Conservation (phyloP, 1,140 invertebrate genomes). For the Neoseiulus cucumeris region DNA sequence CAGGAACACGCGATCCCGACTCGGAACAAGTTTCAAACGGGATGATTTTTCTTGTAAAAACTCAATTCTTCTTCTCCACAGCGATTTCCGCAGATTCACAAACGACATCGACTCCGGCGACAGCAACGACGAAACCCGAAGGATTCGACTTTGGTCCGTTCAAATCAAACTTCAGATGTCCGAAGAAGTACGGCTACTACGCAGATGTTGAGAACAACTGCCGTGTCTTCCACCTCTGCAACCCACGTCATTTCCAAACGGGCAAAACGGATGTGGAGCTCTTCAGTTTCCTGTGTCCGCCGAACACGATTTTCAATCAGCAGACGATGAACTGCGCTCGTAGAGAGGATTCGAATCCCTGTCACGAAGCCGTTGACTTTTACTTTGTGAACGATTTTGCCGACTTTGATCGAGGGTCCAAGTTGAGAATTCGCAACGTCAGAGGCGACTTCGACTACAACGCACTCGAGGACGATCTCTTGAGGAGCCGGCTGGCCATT, state of each 20-base stretch:
- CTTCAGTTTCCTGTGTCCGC: conserved; percentile 21
- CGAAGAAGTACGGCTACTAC: conserved; percentile 16
- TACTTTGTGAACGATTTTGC: conserved; percentile 15
- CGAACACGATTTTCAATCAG: conserved; percentile 19
- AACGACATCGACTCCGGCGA: no score
- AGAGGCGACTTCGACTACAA: no score
- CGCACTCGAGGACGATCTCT: no score
- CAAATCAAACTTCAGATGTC: conserved; percentile 15
- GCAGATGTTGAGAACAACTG: conserved; percentile 15
- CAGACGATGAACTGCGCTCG: conserved; percentile 23
- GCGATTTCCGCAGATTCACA: no score
- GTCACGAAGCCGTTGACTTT: conserved; percentile 24
- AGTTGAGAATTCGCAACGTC: no score
- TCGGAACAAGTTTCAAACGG: no score
- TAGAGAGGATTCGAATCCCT: conserved; percentile 29
- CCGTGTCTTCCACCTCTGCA: conserved; percentile 16
- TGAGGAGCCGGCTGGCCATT: no score
- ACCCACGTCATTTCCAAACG: conserved; percentile 7
- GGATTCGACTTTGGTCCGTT: conserved; percentile 15
- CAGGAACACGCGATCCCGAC: no score
- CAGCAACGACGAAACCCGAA: neutral
- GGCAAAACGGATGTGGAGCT: conserved; percentile 11
- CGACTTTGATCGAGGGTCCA: no score
- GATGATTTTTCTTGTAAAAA: no score
- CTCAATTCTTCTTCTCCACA: no score